Evolutionary conservation across 2,888 invertebrate genomes (phyloP).

Genomic region (Tolmerus cingulatus): DNA sequence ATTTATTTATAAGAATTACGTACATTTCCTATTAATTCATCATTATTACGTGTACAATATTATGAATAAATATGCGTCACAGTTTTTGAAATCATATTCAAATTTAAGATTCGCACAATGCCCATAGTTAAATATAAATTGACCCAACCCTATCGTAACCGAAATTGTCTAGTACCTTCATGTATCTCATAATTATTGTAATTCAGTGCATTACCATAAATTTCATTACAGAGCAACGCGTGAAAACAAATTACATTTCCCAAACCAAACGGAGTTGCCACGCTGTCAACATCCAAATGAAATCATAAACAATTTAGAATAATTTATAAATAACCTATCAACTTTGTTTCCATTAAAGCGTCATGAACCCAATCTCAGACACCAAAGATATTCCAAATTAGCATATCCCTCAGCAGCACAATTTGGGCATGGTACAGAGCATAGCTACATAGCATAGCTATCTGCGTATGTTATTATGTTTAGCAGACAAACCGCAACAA

Average conservation of each 20-base stretch:
- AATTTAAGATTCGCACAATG: not conserved
- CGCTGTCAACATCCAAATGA: not conserved
- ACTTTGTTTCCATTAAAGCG: not conserved
- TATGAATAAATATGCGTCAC: not conserved
- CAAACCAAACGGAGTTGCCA: not conserved
- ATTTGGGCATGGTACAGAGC: not conserved
- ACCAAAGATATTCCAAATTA: conserved; percentile 16
- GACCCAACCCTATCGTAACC: not conserved
- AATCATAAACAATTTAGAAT: not conserved
- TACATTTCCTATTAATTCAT: no score
- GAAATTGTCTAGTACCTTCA: not conserved
- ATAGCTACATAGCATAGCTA: not conserved
- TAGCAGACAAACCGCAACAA: conserved; percentile 22
- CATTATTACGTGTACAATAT: not conserved
- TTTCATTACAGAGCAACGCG: not conserved
- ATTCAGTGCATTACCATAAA: not conserved
- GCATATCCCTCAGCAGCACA: conserved; percentile 16
- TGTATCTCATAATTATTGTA: not conserved
- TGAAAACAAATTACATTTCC: not conserved
- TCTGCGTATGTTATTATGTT: not conserved
- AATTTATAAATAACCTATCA: conserved; percentile 2
- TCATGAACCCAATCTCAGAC: not conserved
- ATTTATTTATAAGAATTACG: no score
- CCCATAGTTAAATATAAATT: not conserved
- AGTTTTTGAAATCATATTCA: not conserved